A percentile compares a stretch with the other conserved stretches of the same genome.
Conservation (phyloP, 1,140 invertebrate species). For the Atta colombica region DNA sequence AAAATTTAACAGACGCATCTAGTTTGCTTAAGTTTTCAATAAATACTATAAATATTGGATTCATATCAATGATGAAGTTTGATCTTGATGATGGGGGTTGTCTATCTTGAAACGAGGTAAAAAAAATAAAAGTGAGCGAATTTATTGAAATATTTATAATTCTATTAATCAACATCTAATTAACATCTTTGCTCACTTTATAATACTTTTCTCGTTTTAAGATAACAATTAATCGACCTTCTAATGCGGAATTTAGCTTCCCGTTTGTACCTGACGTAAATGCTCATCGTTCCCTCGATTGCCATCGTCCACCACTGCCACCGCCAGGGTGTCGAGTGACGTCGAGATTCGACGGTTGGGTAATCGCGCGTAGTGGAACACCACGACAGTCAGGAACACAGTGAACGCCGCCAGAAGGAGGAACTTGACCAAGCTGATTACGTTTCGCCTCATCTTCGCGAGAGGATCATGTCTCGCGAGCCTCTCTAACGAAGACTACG, state of each 20-base stretch:
- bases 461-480: constrained; percentile 62
- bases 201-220: too few species aligned
- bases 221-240: too few species aligned
- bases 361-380: constrained; percentile 83
- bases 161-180: too few species aligned
- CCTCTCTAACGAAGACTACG: constrained; percentile 20
- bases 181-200: too few species aligned
- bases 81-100: too few species aligned
- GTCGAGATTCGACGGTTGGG: constrained; percentile 64
- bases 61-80: too few species aligned
- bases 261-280: constrained; percentile 62
- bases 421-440: constrained; percentile 85
- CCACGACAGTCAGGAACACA: constrained; percentile 84
- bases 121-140: too few species aligned
- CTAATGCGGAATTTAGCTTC: too few species aligned
- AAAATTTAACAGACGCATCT: not conserved
- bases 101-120: too few species aligned
- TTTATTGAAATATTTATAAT: too few species aligned
- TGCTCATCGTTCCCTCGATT: constrained; percentile 45
- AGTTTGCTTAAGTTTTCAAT: not conserved
- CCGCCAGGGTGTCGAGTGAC: constrained; percentile 56
- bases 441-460: constrained; percentile 84
- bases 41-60: not conserved
- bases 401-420: constrained; percentile 83
- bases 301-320: constrained; percentile 1